phyloP scores from a whole-genome alignment of 1,140 invertebrate species.

The Ceratina japonica region DNA sequence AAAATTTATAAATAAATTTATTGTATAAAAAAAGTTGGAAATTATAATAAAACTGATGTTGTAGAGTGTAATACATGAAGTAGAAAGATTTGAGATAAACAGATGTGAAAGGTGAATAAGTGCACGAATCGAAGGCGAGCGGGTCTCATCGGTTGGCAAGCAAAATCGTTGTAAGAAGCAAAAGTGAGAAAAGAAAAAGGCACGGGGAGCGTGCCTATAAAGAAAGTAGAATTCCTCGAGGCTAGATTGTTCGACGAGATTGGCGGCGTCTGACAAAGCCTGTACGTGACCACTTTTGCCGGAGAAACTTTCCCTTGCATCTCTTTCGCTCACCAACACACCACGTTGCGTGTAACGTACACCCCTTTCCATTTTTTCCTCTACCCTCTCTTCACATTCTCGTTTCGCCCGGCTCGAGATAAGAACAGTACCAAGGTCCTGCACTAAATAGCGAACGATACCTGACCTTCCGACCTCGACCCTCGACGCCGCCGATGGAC shows the following conservation, averaged over 20 bases:
- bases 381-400: neutral
- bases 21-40: too few relatives aligned
- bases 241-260: conserved; percentile 56
- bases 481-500: conserved; percentile 28
- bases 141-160: too few relatives aligned
- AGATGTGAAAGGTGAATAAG: too few relatives aligned
- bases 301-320: conserved; percentile 50
- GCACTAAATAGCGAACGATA: conserved; percentile 53
- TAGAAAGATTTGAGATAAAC: too few relatives aligned
- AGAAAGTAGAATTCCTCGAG: conserved; percentile 50
- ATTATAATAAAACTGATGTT: too few relatives aligned
- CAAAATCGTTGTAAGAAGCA: too few relatives aligned
- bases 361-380: conserved; percentile 27
- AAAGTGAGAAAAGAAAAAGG: too few relatives aligned
- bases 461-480: conserved; percentile 52
- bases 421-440: conserved; percentile 59
- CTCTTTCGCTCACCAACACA: conserved; percentile 47
- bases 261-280: conserved; percentile 60
- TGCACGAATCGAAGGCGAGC: too few relatives aligned
- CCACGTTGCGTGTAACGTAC: conserved; percentile 30
- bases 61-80: too few relatives aligned
- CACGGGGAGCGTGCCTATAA: neutral
- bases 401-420: conserved; percentile 51
- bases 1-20: too few relatives aligned
- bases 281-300: conserved; percentile 64